Conservation (phyloP, 2,797 vertebrate species). For the Lateolabrax maculatus region DNA sequence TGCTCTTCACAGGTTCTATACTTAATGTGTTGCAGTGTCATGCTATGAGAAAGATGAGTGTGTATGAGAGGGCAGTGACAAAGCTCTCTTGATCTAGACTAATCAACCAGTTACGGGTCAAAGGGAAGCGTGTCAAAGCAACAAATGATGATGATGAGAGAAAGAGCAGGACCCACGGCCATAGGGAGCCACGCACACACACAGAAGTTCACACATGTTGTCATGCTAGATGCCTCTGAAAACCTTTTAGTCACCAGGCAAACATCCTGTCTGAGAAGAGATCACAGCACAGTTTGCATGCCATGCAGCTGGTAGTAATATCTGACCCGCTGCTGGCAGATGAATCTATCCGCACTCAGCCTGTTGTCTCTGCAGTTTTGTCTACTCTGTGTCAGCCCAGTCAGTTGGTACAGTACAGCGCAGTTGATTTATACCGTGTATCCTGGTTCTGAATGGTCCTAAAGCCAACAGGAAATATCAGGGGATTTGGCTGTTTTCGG, state of each 20-base stretch:
- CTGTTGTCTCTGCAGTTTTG: constrained; percentile 44
- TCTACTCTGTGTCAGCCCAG: constrained; percentile 29
- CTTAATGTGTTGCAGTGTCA: constrained; percentile 29
- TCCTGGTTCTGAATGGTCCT: constrained; percentile 45
- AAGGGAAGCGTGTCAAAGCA: background rate
- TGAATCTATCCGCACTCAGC: constrained; percentile 17
- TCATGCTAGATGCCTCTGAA: constrained; percentile 20
- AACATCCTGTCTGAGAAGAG: constrained; percentile 30
- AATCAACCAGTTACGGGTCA: background rate
- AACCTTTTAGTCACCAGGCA: constrained; percentile 12
- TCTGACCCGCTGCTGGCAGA: constrained; percentile 35
- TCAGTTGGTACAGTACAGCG: constrained; percentile 35
- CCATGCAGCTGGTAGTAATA: constrained; percentile 21
- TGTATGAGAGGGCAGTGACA: background rate
- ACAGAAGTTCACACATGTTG: constrained; percentile 10
- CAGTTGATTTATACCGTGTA: constrained; percentile 23
- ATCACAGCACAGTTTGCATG: constrained; percentile 36
- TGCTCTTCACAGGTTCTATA: constrained; percentile 17
- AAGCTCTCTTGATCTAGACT: background rate
- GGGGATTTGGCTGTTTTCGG: constrained; percentile 66
- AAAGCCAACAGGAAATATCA: constrained; percentile 80
- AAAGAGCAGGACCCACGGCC: background rate
- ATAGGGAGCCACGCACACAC: background rate
- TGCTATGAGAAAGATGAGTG: constrained; percentile 18
- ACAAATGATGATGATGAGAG: no score